Evolutionary conservation across 2,888 invertebrate species (phyloP), one percentile per base, ranked within the genome.

Genomic region (Nemotelus nigrinus): DNA sequence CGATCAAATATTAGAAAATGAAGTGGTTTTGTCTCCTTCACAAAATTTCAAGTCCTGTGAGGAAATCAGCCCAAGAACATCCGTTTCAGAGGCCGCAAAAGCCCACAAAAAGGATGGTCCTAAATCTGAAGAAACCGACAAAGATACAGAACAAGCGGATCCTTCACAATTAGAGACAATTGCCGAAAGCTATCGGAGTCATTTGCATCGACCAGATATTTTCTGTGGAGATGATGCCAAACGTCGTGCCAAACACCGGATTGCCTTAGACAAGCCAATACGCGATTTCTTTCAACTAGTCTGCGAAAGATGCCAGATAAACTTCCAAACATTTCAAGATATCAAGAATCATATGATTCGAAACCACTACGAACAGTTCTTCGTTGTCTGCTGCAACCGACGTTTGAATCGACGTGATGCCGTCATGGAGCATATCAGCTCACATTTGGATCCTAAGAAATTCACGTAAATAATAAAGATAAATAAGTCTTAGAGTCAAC

Each of bases 211-310:
- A 25, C 25, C 63, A 1, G 10, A 7, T 43, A 58, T 58, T n/a
- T n/a, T 8, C 47, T 5, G 50, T 44, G 68, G 25, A 2, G 68
- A 68, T 39, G 39, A n/a, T 3, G 8, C n/a, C 6, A 70, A 70
- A 55, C 53, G 70, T n/a, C 53, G 70, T 10, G 25, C 53, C 3
- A 70, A 53, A 55, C 25, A 70, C 43, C 67, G 79, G 53, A 77
- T 79, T 41, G 55, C 70, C 7, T 48, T 79, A 2, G 79, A 79
- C 57, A 74, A 72, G 43, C 74, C 67, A 7, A 70, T 79, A 53
- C 68, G 79, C 39, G 75, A 79, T 41, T 79, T 79, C 50, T 79
- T 79, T 58, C 75, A 79, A 45, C 70, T 79, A 63, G 68, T 44
- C 7, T 79, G 79, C 43, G 10, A 63, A 43, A n/a, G 64, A 6